Evolutionary conservation across 2,113 vertebrate genomes (phyloP).

Genomic region (Apteryx mantelli): DNA sequence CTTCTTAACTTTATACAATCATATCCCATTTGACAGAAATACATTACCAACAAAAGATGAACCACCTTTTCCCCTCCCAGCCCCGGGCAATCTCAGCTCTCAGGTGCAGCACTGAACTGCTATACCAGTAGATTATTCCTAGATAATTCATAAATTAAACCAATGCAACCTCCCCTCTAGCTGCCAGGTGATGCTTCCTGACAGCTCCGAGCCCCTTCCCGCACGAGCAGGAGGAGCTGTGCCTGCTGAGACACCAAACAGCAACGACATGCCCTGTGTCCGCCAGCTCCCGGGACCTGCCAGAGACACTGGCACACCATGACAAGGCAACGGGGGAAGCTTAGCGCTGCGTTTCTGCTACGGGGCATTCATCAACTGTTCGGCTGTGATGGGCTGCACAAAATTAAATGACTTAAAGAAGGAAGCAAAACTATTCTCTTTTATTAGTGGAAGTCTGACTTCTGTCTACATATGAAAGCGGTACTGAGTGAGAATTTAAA

Average conservation of each 20-base stretch:
- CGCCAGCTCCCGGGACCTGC: not conserved
- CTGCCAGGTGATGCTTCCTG: not conserved
- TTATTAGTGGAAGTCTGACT: not conserved
- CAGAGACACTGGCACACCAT: not conserved
- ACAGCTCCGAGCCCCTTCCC: slow-evolving; percentile 2
- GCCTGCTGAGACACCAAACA: not conserved
- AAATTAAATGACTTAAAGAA: not conserved
- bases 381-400: not conserved
- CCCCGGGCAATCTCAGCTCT: not conserved
- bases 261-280: not conserved
- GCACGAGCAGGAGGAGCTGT: not conserved
- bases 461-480: not conserved
- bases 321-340: not conserved
- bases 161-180: not conserved
- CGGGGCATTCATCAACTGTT: not conserved
- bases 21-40: not conserved
- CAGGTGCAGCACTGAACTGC: not conserved
- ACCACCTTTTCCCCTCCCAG: not conserved
- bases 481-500: not conserved
- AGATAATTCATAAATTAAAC: slow-evolving; percentile 6
- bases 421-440: not conserved
- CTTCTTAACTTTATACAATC: not conserved
- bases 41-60: not conserved
- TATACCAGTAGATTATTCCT: not conserved
- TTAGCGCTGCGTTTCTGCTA: not conserved